These are phyloP conservation scores for Vesta saturnalis DNA, from an alignment of 2,888 invertebrate species.

Conservation along the genomic window DNA sequence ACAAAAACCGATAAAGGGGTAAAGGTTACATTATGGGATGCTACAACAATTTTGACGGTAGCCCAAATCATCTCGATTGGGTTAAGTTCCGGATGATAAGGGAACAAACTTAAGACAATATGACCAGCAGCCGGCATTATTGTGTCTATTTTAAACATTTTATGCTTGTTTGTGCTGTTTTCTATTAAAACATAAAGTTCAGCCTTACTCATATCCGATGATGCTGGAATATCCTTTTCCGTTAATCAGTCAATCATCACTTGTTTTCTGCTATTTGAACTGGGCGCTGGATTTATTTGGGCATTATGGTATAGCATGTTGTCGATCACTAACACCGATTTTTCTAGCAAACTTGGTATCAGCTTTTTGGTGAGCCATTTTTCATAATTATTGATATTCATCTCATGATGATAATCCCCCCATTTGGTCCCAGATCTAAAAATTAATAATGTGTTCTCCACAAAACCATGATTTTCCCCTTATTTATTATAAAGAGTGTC, in stretches of 20 bases:
- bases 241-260: not conserved
- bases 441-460: no score
- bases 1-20: no score
- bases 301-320: not conserved
- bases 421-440: not conserved
- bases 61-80: not conserved
- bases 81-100: not conserved
- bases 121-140: not conserved
- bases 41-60: no score
- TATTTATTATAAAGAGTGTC: no score
- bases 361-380: not conserved
- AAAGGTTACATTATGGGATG: not conserved
- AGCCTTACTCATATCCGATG: not conserved
- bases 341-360: not conserved
- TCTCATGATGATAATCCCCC: not conserved
- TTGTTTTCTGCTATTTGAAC: not conserved
- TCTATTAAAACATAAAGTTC: not conserved
- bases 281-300: not conserved
- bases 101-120: no score
- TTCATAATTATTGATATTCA: not conserved
- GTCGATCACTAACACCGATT: not conserved
- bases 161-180: not conserved
- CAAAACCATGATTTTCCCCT: no score
- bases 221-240: not conserved
- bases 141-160: no score